These are phyloP conservation scores for Alces alces DNA, from an alignment of 2,113 vertebrate species.

Conservation along the genomic window DNA sequence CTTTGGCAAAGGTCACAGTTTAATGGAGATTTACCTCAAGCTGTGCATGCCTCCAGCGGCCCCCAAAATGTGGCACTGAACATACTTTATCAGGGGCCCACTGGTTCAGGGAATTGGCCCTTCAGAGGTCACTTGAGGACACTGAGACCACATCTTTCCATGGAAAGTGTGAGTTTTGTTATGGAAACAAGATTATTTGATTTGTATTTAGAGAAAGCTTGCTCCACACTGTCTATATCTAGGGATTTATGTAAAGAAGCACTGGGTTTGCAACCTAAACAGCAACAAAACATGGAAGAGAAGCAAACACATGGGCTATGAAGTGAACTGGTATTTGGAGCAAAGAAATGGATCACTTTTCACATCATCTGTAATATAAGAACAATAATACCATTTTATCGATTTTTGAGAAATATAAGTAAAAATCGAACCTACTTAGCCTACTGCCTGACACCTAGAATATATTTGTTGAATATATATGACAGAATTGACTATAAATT, in stretches of 20 bases:
- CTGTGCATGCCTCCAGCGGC: neutral
- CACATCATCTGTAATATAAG: neutral
- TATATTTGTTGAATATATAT: neutral
- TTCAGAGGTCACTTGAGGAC: neutral
- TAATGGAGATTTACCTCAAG: neutral
- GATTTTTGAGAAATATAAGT: neutral
- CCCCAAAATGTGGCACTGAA: neutral
- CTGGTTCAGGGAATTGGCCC: neutral
- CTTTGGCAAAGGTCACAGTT: neutral
- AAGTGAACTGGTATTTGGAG: neutral
- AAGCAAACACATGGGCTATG: neutral
- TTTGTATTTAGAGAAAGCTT: neutral
- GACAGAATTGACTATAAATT: neutral
- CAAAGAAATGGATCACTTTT: neutral
- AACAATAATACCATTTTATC: neutral
- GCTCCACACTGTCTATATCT: neutral
- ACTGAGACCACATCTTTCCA: neutral
- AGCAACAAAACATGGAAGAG: neutral
- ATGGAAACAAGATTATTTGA: neutral
- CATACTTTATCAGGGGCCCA: neutral
- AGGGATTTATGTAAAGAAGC: neutral
- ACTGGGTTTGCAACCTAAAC: neutral
- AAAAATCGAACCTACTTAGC: neutral
- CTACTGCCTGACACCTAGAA: neutral
- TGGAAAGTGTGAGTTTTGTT: neutral